Evolutionary conservation across 2,888 invertebrate genomes (phyloP).

Genomic region (Cynaeus angustus): DNA sequence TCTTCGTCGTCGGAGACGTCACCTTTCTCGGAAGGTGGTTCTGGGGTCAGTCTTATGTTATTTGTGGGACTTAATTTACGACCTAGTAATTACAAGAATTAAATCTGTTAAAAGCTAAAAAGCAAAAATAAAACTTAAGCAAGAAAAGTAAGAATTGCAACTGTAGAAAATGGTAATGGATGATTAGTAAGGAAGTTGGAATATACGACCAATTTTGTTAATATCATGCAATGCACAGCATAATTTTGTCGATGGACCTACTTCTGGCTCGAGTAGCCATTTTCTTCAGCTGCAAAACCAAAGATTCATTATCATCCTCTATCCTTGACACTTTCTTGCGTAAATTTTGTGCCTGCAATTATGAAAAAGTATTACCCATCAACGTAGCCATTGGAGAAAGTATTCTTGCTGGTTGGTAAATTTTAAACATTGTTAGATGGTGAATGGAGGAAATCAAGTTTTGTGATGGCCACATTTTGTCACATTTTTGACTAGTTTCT

Average conservation of each 20-base stretch:
- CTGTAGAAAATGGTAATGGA: conserved; percentile 73
- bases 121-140: conserved; percentile 54
- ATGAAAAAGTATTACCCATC: conserved; percentile 67
- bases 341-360: conserved; percentile 86
- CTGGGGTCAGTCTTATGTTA: conserved; percentile 77
- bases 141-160: conserved; percentile 66
- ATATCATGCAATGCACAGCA: conserved; percentile 34
- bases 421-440: conserved; percentile 61
- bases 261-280: conserved; percentile 91
- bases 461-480: conserved; percentile 19
- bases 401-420: conserved; percentile 61
- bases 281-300: conserved; percentile 96
- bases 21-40: conserved; percentile 80
- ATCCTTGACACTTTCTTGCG: conserved; percentile 92
- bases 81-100: conserved; percentile 70
- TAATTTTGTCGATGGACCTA: conserved; percentile 72
- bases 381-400: conserved; percentile 68
- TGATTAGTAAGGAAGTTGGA: conserved; percentile 33
- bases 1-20: conserved; percentile 87
- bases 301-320: conserved; percentile 97
- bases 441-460: conserved; percentile 57
- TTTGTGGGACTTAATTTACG: conserved; percentile 81
- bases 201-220: conserved; percentile 34
- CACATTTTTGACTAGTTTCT: conserved; percentile 39
- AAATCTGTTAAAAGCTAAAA: conserved; percentile 26